These are phyloP conservation scores for Phalacrocorax pelagicus DNA, from an alignment of 2,113 vertebrate species.

Conservation along the genomic window DNA sequence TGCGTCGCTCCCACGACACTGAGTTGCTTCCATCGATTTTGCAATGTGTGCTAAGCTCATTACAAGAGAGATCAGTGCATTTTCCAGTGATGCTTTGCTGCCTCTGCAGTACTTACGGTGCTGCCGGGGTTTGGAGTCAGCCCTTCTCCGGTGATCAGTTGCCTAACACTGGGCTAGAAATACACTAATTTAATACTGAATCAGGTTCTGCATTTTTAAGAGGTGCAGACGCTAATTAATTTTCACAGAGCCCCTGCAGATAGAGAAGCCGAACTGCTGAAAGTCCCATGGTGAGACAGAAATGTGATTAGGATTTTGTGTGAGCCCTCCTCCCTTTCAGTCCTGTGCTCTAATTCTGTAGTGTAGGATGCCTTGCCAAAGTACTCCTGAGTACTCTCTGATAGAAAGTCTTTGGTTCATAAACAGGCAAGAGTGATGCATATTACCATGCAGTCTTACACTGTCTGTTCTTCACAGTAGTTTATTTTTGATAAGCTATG, in stretches of 20 bases:
- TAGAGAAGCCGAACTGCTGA: background rate
- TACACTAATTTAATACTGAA: no score
- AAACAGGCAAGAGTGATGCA: background rate
- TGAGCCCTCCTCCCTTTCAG: background rate
- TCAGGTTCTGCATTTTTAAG: background rate
- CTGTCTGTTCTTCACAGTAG: background rate
- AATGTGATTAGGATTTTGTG: background rate
- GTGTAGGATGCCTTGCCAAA: background rate
- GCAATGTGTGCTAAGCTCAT: accelerated
- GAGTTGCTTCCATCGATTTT: background rate
- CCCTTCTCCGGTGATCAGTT: background rate
- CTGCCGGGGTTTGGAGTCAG: background rate
- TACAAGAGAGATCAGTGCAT: accelerated
- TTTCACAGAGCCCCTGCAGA: background rate
- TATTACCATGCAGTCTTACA: background rate
- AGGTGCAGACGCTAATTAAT: background rate
- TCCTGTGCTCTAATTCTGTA: background rate
- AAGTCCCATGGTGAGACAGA: background rate
- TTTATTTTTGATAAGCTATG: background rate
- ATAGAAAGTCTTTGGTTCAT: background rate
- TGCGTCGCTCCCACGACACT: background rate
- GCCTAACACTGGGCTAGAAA: background rate
- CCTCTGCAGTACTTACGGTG: background rate
- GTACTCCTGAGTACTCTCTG: background rate
- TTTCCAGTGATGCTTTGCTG: background rate